Evolutionary conservation across 2,797 vertebrate species (phyloP), one percentile per base, ranked within the genome.

Genomic region (Argyrosomus regius): DNA sequence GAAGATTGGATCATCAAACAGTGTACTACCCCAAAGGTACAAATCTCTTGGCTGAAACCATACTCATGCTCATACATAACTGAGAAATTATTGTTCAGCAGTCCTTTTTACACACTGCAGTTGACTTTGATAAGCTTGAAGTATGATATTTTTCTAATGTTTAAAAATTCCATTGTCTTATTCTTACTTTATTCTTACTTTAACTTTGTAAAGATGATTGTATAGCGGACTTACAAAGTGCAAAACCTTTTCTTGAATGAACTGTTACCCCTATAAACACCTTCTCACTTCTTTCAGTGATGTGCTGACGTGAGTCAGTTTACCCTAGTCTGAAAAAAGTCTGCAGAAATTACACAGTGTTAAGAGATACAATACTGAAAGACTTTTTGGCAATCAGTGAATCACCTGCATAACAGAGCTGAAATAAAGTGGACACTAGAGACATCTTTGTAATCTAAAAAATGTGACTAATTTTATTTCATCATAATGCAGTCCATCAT

Each of bases 331-430:
- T 52, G 12, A 13, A 16, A 53, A 48, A 18, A 5, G 16, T 49
- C 12, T 26, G 41, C n/a, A 43, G 14, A 60, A n/a, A 60, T 72
- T 39, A 12, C 17, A 49, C 61, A 59, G 24, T n/a, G 13, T 72
- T 48, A 26, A 17, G 6, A 35, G 43, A 75, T 6, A 80, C 0
- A 0, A 62, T 46, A 56, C 31, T 22, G 35, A 5, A 63, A 0
- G 9, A n/a, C 24, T 57, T 73, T 22, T 39, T 68, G 53, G 1
- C 54, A 12, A 64, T 45, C 39, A 70, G 6, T 17, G 24, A 66
- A 84, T 75, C 13, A 69, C 35, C 73, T 82, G 78, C 46, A 46
- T 10, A 52, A 74, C 52, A 66, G 5, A 26, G 26, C 11, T 64
- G 35, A 75, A 31, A 68, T 50, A 22, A 50, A 66, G 16, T 12